Evolutionary conservation across 2,888 invertebrate species (phyloP).

Genomic region (Ectropis crepuscularia): DNA sequence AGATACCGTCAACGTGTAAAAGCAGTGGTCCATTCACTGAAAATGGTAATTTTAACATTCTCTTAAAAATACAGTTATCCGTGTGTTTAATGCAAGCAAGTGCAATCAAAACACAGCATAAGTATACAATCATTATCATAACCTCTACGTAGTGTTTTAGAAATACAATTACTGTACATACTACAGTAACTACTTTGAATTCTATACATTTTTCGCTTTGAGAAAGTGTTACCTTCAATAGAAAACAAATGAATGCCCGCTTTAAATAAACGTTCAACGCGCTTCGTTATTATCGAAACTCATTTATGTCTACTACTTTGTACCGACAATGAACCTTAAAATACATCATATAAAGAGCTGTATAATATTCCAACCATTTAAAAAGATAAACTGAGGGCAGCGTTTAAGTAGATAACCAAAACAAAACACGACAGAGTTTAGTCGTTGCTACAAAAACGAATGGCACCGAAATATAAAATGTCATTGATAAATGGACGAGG

Average conservation of each 20-base stretch:
- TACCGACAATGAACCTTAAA: conserved; percentile 7
- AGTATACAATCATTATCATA: too few species aligned
- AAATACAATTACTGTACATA: too few species aligned
- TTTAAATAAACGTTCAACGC: neutral
- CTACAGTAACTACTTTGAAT: too few species aligned
- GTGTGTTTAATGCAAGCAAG: conserved; percentile 2
- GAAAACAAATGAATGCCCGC: neutral
- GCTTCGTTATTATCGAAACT: neutral
- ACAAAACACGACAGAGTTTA: conserved; percentile 29
- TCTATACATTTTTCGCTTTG: neutral
- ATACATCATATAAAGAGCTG: conserved; percentile 13
- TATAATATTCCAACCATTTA: conserved; percentile 10
- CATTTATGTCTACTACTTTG: conserved; percentile 7
- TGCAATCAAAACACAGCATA: neutral
- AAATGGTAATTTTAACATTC: conserved; percentile 3
- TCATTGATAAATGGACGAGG: conserved; percentile 61
- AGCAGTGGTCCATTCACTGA: neutral
- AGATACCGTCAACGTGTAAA: conserved; percentile 20
- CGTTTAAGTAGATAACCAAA: conserved; percentile 19
- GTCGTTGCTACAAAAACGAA: conserved; percentile 48
- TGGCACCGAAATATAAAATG: conserved; percentile 55
- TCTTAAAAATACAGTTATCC: conserved; percentile 3
- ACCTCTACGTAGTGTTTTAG: too few species aligned
- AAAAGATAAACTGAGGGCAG: conserved; percentile 17
- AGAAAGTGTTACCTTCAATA: neutral